phyloP scores from a whole-genome alignment of 2,888 invertebrate species.

The Halocaridina rubra region DNA sequence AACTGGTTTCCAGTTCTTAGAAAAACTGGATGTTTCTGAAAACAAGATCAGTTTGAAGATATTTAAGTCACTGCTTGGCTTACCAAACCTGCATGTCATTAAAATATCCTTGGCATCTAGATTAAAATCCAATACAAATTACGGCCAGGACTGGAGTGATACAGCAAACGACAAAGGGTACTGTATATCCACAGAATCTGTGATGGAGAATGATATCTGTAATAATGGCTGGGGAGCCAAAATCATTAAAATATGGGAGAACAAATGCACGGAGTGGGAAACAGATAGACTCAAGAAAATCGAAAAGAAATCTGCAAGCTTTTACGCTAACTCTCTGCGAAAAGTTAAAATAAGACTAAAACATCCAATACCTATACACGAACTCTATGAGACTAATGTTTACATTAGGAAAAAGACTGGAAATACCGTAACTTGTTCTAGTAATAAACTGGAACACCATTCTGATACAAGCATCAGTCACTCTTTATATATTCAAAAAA shows the following conservation, averaged over 20 bases:
- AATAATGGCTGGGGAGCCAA: constrained; percentile 27
- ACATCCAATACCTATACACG: neutral
- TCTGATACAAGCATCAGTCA: neutral
- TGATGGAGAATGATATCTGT: neutral
- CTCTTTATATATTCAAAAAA: neutral
- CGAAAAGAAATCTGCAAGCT: neutral
- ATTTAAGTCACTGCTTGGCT: neutral
- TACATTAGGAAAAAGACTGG: neutral
- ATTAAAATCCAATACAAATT: neutral
- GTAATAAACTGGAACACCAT: neutral
- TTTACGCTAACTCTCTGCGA: neutral
- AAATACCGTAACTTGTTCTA: neutral
- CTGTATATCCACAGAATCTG: neutral
- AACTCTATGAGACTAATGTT: constrained; percentile 5
- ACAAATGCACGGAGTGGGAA: constrained; percentile 2
- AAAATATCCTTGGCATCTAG: constrained; percentile 6
- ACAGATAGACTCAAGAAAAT: constrained; percentile 6
- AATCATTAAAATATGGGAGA: constrained; percentile 29
- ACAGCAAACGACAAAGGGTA: neutral
- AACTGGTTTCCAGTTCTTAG: constrained; percentile 35
- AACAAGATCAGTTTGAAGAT: constrained; percentile 12
- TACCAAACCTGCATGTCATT: constrained; percentile 18
- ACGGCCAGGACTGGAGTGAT: constrained; percentile 1
- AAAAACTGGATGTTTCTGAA: constrained; percentile 31
- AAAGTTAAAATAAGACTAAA: neutral